Evolutionary conservation across 2,797 vertebrate species (phyloP).

Genomic region (Gephyroberyx darwinii): DNA sequence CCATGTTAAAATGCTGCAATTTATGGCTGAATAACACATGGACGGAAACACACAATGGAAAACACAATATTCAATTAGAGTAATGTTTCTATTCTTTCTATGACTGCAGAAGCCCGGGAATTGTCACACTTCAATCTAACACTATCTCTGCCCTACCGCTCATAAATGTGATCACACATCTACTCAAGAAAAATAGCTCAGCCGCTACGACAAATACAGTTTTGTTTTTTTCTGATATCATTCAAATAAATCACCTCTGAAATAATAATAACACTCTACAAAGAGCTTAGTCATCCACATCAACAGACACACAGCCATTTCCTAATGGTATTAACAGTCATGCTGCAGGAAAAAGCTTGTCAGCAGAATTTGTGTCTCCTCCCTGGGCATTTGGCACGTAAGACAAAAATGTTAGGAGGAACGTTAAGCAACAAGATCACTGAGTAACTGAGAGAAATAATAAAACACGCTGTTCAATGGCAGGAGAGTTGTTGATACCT

Average conservation of each 20-base stretch:
- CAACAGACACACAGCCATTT: conserved; percentile 44
- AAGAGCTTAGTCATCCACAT: conserved; percentile 45
- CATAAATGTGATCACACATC: conserved; percentile 3
- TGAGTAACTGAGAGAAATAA: not conserved
- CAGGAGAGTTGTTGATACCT: conserved; percentile 24
- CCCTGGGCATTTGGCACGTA: conserved; percentile 33
- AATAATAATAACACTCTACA: conserved; percentile 46
- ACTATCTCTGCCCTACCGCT: too few relatives aligned
- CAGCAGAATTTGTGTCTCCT: conserved; percentile 50
- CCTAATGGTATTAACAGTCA: conserved; percentile 49
- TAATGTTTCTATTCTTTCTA: too few relatives aligned
- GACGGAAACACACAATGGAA: too few relatives aligned
- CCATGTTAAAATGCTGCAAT: not conserved
- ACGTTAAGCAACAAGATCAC: not conserved
- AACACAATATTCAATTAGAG: too few relatives aligned
- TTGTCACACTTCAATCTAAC: too few relatives aligned
- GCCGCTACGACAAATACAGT: conserved; percentile 27
- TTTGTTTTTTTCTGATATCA: conserved; percentile 24
- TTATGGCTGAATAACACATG: not conserved
- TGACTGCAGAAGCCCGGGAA: too few relatives aligned
- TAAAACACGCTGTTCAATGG: conserved; percentile 35
- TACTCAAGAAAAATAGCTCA: not conserved
- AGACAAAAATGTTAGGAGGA: conserved; percentile 36
- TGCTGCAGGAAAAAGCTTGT: conserved; percentile 36
- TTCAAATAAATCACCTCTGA: conserved; percentile 31